Conservation (phyloP, 2,888 invertebrate species). For the Xestia xanthographa region DNA sequence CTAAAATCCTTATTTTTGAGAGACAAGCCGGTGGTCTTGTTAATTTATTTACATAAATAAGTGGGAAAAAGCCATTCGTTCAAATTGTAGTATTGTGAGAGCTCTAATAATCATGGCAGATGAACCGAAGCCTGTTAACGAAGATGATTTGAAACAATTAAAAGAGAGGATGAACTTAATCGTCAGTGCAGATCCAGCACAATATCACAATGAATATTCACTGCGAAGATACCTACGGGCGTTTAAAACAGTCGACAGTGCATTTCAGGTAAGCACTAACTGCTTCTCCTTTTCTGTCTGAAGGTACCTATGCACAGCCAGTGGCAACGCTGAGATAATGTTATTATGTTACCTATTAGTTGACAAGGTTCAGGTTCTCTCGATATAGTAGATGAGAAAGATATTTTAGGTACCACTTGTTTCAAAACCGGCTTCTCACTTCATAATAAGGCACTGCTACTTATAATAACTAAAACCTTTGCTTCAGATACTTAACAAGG, state of each 20-base stretch:
- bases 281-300: background rate
- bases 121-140: slow-evolving; percentile 90
- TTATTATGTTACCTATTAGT: background rate
- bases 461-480: background rate
- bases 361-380: background rate
- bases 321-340: background rate
- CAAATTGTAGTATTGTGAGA: slow-evolving; percentile 22
- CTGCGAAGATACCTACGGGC: slow-evolving; percentile 93
- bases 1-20: slow-evolving; percentile 39
- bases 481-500: background rate
- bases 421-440: background rate
- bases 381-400: background rate
- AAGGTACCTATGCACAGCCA: background rate
- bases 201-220: slow-evolving; percentile 94
- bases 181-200: slow-evolving; percentile 93
- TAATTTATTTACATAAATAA: slow-evolving; percentile 14
- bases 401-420: background rate
- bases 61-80: slow-evolving; percentile 8
- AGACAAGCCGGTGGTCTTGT: slow-evolving; percentile 16
- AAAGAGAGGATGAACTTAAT: slow-evolving; percentile 94
- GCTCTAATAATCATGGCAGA: slow-evolving; percentile 77
- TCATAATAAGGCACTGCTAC: background rate
- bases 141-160: slow-evolving; percentile 92
- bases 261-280: slow-evolving; percentile 92
- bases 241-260: slow-evolving; percentile 93